Evolutionary conservation across 2,888 invertebrate species (phyloP), one percentile per base, ranked within the genome.

Genomic region (Drosophila atripex): DNA sequence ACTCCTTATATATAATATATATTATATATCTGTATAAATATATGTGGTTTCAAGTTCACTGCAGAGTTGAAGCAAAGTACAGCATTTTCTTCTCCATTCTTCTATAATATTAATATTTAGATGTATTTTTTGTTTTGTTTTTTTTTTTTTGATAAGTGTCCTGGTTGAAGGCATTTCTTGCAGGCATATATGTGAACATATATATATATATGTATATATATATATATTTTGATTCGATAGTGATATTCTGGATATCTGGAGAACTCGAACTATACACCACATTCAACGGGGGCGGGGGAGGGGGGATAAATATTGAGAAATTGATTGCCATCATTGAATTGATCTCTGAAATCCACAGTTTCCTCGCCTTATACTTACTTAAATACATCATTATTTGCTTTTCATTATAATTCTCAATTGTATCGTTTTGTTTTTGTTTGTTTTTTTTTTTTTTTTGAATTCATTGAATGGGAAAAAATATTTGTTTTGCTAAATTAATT

Each of bases 51-150:
- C 49, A 63, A 50, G 43, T 61, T 61, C 39, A 50, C 52, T 53
- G 41, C 50, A 51, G 65, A 43, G 51, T 63, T 12, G 35, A 77
- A 73, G 78, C 82, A 82, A 78, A 77, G 79, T 80, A 65, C 83
- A 78, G 79, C 66, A 21, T 38, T 38, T 18, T 18, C 18, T 2
- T 18, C 18, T 1, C 2, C 9, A 16, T 16, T 39, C 8, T 38
- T 11, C 11, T 32, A 35, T 35, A 35, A n/a, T 41, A 18, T 18
- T 39, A 39, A 16, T 16, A 39, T 9, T 41, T 14, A n/a, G n/a
- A 6, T 39, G 39, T 39, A n/a, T n/a, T n/a, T n/a, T n/a, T n/a
- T n/a, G n/a, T n/a, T n/a, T 39, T 16, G 8, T 16, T 16, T 8
- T 16, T 60, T 38, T 57, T 28, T 53, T 25, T 52, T 45, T 30